Conservation (phyloP, 2,797 vertebrate genomes). For the Chrysolophus pictus region DNA sequence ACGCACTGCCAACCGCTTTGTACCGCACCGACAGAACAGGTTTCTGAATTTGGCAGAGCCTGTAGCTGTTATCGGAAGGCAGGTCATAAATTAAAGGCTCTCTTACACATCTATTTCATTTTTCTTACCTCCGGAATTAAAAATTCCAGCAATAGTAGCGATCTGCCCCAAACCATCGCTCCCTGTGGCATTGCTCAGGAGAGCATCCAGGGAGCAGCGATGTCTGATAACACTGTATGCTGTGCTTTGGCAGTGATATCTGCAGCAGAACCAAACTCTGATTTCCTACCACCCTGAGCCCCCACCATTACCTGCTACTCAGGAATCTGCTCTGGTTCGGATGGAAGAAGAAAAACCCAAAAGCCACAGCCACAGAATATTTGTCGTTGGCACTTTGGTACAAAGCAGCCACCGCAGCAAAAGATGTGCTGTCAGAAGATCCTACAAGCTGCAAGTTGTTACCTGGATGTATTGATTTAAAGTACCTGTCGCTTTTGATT, state of each 20-base stretch:
- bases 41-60: neutral
- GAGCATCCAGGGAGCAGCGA: neutral
- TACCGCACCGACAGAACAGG: neutral
- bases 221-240: fast-evolving
- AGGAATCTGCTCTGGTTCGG: neutral
- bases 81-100: slow-evolving; percentile 29
- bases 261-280: neutral
- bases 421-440: slow-evolving; percentile 51
- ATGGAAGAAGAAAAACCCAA: neutral
- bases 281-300: neutral
- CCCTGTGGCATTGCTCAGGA: neutral
- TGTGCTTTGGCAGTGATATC: neutral
- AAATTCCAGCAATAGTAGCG: neutral
- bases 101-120: too few species aligned
- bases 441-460: slow-evolving; percentile 64
- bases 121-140: neutral
- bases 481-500: slow-evolving; percentile 76
- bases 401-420: slow-evolving; percentile 28
- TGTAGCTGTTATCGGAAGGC: neutral
- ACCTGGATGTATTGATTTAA: slow-evolving; percentile 78
- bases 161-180: fast-evolving
- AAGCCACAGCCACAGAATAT: neutral
- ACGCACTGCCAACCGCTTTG: neutral
- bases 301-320: neutral
- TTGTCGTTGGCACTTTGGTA: slow-evolving; percentile 53